phyloP scores from a whole-genome alignment of 2,797 vertebrate genomes.

The Pipistrellus pygmaeus region DNA sequence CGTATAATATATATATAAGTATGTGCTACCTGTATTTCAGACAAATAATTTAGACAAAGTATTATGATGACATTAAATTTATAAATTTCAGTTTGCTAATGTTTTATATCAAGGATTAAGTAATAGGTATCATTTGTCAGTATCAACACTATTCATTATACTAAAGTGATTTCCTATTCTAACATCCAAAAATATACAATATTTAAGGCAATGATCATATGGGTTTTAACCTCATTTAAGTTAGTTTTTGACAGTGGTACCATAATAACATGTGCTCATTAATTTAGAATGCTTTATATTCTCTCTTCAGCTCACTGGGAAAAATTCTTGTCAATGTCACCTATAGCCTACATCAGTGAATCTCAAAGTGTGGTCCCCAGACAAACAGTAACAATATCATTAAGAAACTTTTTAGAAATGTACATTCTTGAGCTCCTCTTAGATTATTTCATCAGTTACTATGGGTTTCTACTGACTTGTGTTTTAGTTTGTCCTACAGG shows the following conservation, averaged over 20 bases:
- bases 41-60: neutral
- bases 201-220: neutral
- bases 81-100: neutral
- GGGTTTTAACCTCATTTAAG: neutral
- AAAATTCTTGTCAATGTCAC: neutral
- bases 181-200: neutral
- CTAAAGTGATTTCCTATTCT: conserved; percentile 16
- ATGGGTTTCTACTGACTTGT: neutral
- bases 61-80: neutral
- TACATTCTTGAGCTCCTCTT: neutral
- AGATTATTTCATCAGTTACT: neutral
- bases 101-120: conserved; percentile 23
- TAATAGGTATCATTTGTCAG: neutral
- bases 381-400: neutral
- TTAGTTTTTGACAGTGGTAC: neutral
- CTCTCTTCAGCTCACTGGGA: neutral
- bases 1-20: neutral
- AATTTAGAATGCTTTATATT: neutral
- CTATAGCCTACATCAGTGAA: neutral
- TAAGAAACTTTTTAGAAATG: neutral
- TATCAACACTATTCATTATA: neutral
- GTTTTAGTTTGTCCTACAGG: neutral
- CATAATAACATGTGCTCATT: neutral
- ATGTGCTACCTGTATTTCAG: neutral
- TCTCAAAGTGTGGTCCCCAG: neutral